Percentiles rank a stretch among this genome's conserved stretches.
phyloP scores from a whole-genome alignment of 2,888 invertebrate genomes.

The Blastobasis lacticolella region DNA sequence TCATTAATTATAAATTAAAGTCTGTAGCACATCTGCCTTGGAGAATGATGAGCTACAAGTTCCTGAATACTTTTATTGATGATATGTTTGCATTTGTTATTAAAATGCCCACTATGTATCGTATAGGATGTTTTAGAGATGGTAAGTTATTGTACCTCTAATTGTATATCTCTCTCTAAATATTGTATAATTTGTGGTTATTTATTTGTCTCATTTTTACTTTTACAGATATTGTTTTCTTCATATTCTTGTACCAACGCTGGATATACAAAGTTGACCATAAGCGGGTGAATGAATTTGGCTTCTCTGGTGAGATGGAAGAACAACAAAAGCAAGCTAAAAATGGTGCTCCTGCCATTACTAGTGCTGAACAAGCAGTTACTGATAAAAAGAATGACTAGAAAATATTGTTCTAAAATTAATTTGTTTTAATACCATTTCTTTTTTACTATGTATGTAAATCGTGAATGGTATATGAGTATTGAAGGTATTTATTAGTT shows the following conservation, averaged over 20 bases:
- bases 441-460: background rate
- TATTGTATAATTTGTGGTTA: background rate
- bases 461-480: conserved; percentile 1
- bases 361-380: conserved; percentile 36
- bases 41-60: conserved; percentile 99
- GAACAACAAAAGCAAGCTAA: conserved; percentile 61
- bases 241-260: conserved; percentile 98
- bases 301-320: conserved; percentile 95
- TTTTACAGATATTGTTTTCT: conserved; percentile 94
- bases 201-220: conserved; percentile 8
- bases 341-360: conserved; percentile 47
- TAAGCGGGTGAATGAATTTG: conserved; percentile 96
- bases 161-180: conserved; percentile 1
- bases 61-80: conserved; percentile 99
- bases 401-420: conserved; percentile 15
- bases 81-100: conserved; percentile 99
- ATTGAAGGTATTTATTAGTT: background rate
- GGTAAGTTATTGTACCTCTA: conserved; percentile 60
- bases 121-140: conserved; percentile 98
- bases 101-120: conserved; percentile 99
- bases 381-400: conserved; percentile 67
- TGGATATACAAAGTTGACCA: conserved; percentile 99
- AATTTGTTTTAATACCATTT: conserved; percentile 2
- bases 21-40: conserved; percentile 99
- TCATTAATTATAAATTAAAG: conserved; percentile 99